These are phyloP conservation scores for Chironomus tepperi DNA, from an alignment of 1,140 invertebrate species.

Conservation along the genomic window DNA sequence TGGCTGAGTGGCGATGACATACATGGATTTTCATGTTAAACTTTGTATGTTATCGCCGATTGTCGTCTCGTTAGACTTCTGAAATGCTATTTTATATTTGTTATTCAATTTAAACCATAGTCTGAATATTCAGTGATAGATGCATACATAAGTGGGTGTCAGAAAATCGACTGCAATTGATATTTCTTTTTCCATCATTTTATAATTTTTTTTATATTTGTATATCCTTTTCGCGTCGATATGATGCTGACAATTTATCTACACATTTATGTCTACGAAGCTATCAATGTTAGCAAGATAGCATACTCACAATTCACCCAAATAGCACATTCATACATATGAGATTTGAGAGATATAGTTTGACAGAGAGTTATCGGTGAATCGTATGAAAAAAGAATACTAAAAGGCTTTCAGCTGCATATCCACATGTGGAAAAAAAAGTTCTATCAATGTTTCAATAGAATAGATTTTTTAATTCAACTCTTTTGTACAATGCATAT, in stretches of 20 bases:
- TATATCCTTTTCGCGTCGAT: neutral
- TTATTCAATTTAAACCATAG: too few relatives aligned
- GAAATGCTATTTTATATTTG: neutral
- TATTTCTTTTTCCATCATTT: too few relatives aligned
- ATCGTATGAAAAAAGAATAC: neutral
- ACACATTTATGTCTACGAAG: neutral
- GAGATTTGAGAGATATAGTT: neutral
- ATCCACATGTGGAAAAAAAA: neutral
- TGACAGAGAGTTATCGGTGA: conserved; percentile 1
- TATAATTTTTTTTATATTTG: too few relatives aligned
- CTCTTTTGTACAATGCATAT: neutral
- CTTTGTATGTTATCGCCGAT: neutral
- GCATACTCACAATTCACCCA: neutral
- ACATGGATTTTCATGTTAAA: conserved; percentile 7
- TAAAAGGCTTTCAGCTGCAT: conserved; percentile 1
- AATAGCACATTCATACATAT: neutral
- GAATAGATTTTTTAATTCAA: neutral
- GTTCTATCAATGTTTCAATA: conserved; percentile 1
- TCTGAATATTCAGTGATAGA: too few relatives aligned
- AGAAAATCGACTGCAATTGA: too few relatives aligned
- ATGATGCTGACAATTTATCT: neutral
- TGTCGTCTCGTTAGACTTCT: neutral
- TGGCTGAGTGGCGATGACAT: neutral
- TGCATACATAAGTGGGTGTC: too few relatives aligned
- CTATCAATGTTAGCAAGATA: neutral